These are phyloP conservation scores for Drosophila littoralis DNA, from an alignment of 1,140 invertebrate genomes.

Conservation along the genomic window DNA sequence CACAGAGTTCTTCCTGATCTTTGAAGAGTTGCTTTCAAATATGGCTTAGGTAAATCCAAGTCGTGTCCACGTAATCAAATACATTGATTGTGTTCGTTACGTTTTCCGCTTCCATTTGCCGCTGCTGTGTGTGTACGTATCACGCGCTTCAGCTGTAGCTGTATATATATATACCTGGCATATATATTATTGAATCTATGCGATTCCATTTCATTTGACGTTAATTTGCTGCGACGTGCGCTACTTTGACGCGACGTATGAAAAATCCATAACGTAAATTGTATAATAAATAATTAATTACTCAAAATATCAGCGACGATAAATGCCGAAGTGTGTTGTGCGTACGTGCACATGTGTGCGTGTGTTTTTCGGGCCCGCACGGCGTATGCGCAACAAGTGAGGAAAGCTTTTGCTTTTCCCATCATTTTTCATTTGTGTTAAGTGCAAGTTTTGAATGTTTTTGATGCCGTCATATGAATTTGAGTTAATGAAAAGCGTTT, in stretches of 20 bases:
- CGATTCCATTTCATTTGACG: constrained; percentile 52
- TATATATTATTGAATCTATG: background rate
- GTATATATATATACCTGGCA: background rate
- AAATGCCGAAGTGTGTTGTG: constrained; percentile 12
- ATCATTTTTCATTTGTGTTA: constrained; percentile 34
- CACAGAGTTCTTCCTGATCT: no score
- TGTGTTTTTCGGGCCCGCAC: constrained; percentile 15
- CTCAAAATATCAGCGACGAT: constrained; percentile 1
- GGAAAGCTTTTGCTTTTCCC: constrained; percentile 60
- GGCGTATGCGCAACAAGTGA: constrained; percentile 81
- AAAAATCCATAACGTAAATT: constrained; percentile 49
- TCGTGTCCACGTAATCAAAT: background rate
- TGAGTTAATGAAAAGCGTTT: constrained; percentile 71
- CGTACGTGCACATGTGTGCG: background rate
- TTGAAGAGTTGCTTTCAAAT: no score
- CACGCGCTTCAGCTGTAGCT: constrained; percentile 13
- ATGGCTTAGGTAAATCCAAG: background rate
- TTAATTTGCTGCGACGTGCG: constrained; percentile 53
- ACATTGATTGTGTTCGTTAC: constrained; percentile 37
- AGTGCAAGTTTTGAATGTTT: constrained; percentile 55
- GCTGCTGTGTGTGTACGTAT: constrained; percentile 15
- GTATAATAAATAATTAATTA: constrained; percentile 46
- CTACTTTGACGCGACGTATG: constrained; percentile 24
- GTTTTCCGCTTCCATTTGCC: constrained; percentile 37
- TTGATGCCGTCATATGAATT: constrained; percentile 62